Evolutionary conservation across 2,797 vertebrate genomes (phyloP).

Genomic region (Pangasius mekongensis): DNA sequence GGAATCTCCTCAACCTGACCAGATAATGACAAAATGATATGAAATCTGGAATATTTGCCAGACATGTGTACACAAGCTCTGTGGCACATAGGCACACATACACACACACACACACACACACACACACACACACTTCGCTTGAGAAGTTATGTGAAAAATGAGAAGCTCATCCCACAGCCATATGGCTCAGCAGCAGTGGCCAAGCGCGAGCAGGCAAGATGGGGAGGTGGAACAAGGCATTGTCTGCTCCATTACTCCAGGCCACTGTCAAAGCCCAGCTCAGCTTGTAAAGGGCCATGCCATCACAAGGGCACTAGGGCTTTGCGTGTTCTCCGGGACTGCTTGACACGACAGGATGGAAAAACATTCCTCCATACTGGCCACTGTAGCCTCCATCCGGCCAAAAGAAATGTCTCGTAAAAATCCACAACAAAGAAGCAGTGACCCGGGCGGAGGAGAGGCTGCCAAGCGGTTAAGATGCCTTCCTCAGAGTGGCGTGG

Average conservation of each 20-base stretch:
- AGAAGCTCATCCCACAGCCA: constrained; percentile 73
- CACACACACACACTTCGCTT: constrained; percentile 63
- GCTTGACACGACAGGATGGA: constrained; percentile 47
- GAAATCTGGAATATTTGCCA: constrained; percentile 34
- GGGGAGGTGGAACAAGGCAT: constrained; percentile 74
- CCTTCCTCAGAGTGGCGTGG: constrained; percentile 26
- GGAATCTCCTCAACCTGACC: constrained; percentile 28
- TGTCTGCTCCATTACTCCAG: constrained; percentile 72
- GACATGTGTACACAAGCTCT: constrained; percentile 36
- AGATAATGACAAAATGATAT: constrained; percentile 38
- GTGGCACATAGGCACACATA: constrained; percentile 36
- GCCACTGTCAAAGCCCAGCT: constrained; percentile 68
- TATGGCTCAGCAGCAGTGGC: constrained; percentile 72
- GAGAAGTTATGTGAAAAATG: constrained; percentile 84
- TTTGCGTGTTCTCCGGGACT: constrained; percentile 34
- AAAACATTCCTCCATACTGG: constrained; percentile 38
- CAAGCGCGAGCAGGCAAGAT: constrained; percentile 69
- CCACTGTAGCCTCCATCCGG: constrained; percentile 46
- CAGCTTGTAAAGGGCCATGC: constrained; percentile 56
- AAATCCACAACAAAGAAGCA: constrained; percentile 54
- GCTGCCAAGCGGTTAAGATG: constrained; percentile 26
- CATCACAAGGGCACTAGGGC: constrained; percentile 35
- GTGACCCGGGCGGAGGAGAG: constrained; percentile 5
- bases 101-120: background rate
- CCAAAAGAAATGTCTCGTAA: constrained; percentile 50